phyloP scores from a whole-genome alignment of 2,113 vertebrate genomes.

The Spilogale gracilis region DNA sequence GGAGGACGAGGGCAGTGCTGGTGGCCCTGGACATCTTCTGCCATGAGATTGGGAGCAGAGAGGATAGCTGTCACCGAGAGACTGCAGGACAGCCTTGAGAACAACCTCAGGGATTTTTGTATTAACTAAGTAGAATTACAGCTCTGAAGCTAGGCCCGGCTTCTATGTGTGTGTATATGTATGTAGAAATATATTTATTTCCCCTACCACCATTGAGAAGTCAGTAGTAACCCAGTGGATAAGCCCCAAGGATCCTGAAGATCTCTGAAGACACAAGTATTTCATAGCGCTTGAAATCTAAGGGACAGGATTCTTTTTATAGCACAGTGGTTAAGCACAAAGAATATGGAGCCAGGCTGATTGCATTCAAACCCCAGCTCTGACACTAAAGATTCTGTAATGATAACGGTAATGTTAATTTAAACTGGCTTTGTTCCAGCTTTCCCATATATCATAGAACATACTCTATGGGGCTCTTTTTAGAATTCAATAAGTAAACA shows the following conservation, averaged over 20 bases:
- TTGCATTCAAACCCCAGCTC: background rate
- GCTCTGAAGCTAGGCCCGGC: background rate
- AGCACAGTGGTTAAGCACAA: background rate
- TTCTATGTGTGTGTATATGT: background rate
- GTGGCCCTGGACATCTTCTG: background rate
- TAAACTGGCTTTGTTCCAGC: background rate
- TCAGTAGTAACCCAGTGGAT: background rate
- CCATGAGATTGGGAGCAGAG: background rate
- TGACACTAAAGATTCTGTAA: background rate
- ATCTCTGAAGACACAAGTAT: background rate
- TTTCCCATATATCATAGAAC: background rate
- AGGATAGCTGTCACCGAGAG: background rate
- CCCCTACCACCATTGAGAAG: background rate
- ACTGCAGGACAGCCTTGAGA: background rate
- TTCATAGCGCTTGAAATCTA: conserved; percentile 23
- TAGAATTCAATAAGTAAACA: background rate
- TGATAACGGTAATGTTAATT: background rate
- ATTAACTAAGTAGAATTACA: background rate
- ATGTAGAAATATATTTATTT: background rate
- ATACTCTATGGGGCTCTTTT: background rate
- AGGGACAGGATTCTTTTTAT: background rate
- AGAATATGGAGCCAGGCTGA: background rate
- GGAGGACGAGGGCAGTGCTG: background rate
- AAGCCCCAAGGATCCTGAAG: background rate
- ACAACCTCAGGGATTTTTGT: background rate